A percentile compares a stretch with the other conserved stretches of the same genome.
Evolutionary conservation across 2,797 vertebrate species (phyloP).

Genomic region (Hippoglossus hippoglossus): DNA sequence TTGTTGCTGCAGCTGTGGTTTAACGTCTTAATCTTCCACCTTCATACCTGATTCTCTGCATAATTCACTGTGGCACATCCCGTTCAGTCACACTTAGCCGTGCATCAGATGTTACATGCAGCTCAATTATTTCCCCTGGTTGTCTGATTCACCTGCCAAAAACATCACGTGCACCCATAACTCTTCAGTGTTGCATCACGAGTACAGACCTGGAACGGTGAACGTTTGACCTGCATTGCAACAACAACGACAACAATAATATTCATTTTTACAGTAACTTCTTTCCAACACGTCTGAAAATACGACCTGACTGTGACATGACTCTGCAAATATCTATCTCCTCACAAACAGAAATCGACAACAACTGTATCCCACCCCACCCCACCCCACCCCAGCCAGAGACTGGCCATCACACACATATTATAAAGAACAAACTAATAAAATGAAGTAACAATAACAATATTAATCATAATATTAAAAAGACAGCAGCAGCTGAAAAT

Average conservation of each 20-base stretch:
- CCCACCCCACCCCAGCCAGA: too few relatives aligned
- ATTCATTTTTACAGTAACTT: not conserved
- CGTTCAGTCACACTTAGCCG: not conserved
- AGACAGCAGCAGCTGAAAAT: too few relatives aligned
- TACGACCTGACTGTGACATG: too few relatives aligned
- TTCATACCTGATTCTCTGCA: not conserved
- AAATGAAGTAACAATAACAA: too few relatives aligned
- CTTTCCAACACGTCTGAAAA: too few relatives aligned
- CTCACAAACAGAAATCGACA: too few relatives aligned
- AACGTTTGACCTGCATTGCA: not conserved
- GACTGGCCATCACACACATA: too few relatives aligned
- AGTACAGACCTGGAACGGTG: not conserved
- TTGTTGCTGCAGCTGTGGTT: not conserved
- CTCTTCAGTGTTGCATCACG: not conserved
- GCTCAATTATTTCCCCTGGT: not conserved
- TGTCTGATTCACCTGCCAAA: not conserved
- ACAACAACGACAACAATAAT: not conserved
- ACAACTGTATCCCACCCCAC: too few relatives aligned
- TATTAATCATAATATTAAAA: too few relatives aligned
- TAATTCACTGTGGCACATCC: not conserved
- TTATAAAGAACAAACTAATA: too few relatives aligned
- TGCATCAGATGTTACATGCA: not conserved
- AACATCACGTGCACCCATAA: not conserved
- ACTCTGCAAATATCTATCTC: too few relatives aligned
- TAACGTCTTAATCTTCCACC: not conserved